These are phyloP conservation scores for Microtus richardsoni DNA, from an alignment of 2,113 vertebrate species.

Conservation along the genomic window DNA sequence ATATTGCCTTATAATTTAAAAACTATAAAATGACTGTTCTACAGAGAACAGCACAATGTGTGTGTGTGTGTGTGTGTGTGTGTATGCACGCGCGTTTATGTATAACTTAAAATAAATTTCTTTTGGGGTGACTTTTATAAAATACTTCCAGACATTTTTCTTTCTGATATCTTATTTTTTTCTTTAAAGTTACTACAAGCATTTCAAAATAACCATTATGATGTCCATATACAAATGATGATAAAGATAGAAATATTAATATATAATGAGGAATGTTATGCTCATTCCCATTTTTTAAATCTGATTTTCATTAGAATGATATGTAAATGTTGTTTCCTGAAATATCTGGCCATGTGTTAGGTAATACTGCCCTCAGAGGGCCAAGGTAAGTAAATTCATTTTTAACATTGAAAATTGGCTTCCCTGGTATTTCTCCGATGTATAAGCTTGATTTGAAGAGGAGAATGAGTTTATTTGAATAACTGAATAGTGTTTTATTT, in stretches of 20 bases:
- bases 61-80: no score
- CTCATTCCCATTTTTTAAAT: constrained; percentile 56
- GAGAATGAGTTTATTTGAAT: neutral
- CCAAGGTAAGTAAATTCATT: constrained; percentile 89
- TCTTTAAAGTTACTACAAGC: neutral
- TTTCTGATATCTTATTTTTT: constrained; percentile 23
- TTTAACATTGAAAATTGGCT: constrained; percentile 66
- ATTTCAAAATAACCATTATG: constrained; percentile 40
- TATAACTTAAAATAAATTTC: constrained; percentile 19
- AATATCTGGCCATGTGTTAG: constrained; percentile 83
- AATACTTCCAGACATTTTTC: constrained; percentile 14
- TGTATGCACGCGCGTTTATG: neutral
- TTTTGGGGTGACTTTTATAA: constrained; percentile 19
- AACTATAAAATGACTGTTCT: neutral
- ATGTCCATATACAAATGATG: neutral
- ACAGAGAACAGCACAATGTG: neutral
- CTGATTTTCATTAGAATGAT: constrained; percentile 52
- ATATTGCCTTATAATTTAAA: neutral
- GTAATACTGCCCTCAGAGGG: constrained; percentile 91
- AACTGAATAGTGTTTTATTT: neutral
- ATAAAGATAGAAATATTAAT: neutral
- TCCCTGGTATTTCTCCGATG: constrained; percentile 56
- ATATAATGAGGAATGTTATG: neutral
- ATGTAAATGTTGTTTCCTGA: constrained; percentile 72
- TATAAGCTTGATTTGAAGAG: neutral